Base-by-base conservation (phyloP, 2,113 vertebrate genomes). In the Crotophaga sulcirostris region DNA sequence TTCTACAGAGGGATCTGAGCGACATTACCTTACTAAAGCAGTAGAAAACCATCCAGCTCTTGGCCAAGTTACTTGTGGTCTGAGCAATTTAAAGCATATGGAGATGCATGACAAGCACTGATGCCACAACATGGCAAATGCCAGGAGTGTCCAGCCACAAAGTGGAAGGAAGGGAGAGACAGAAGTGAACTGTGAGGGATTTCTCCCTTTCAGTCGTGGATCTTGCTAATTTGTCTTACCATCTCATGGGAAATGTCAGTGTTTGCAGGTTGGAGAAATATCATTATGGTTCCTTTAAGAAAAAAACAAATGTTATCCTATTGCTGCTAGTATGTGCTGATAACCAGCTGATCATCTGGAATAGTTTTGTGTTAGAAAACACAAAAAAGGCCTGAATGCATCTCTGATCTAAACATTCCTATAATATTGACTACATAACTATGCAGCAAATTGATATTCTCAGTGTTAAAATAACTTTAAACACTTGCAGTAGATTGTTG, bases 71-170 rank as follows among this genome's bases (percentile, higher is more conserved):
- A 10, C 10, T 10, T 38, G 26, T 2, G 11, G 38, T 40, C 28
- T 59, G 64, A 55, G n/a, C 63, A 72, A 76, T 31, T 26, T 64
- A 36, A 74, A 88, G 66, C 40, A 45, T 55, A 40, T 13, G 51
- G 29, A 70, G 31, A 10, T 0, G 1, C 11, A 45, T 13, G 33
- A n/a, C 13, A 68, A n/a, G 25, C 17, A 10, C 44, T 16, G 49
- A 73, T 49, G 36, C 45, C 72, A 69, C 49, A 75, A n/a, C 13
- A 25, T 24, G 31, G 45, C 44, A 42, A 66, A 18, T 0, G 0
- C 34, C 40, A 70, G 62, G 42, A 78, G 16, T 1, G 20, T 21
- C 29, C 1, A 3, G n/a, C 21, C 29, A 87, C 36, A 6, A 20
- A 56, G 31, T 2, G 0, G 44, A 23, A 19, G 10, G 18, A 40